phyloP scores from a whole-genome alignment of 2,888 invertebrate genomes.

The Dioctria rufipes region DNA sequence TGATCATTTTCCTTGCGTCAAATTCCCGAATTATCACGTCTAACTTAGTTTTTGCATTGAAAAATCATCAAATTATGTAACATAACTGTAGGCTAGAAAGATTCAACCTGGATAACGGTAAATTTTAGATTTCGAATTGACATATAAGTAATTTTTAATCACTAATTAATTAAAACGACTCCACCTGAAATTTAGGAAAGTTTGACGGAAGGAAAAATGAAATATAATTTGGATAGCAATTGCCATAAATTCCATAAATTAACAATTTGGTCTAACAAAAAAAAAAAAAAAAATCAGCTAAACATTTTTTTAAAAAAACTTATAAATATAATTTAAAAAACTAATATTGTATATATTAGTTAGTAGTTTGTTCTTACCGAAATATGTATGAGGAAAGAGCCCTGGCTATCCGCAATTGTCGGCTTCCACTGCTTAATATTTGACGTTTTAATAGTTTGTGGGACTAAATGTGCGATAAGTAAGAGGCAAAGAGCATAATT shows the following conservation, averaged over 20 bases:
- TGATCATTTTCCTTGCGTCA: neutral
- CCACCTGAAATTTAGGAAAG: neutral
- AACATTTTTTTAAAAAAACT: neutral
- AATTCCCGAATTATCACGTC: neutral
- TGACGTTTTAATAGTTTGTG: neutral
- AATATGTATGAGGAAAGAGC: neutral
- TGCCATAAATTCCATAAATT: neutral
- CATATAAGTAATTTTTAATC: neutral
- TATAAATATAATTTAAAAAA: neutral
- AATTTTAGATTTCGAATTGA: neutral
- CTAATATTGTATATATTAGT: neutral
- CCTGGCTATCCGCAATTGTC: constrained; percentile 14
- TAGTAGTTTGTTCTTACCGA: neutral
- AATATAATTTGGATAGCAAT: neutral
- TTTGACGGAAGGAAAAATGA: neutral
- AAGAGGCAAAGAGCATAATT: neutral
- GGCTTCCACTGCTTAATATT: constrained; percentile 10
- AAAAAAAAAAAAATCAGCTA: neutral
- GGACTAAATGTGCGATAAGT: neutral
- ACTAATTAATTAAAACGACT: neutral
- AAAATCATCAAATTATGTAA: no score
- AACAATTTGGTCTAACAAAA: neutral
- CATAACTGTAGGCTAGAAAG: no score
- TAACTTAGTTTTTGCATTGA: no score
- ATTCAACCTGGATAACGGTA: neutral